These are phyloP conservation scores for Periophthalmus modestus DNA, from an alignment of 2,113 vertebrate genomes.

Conservation along the genomic window DNA sequence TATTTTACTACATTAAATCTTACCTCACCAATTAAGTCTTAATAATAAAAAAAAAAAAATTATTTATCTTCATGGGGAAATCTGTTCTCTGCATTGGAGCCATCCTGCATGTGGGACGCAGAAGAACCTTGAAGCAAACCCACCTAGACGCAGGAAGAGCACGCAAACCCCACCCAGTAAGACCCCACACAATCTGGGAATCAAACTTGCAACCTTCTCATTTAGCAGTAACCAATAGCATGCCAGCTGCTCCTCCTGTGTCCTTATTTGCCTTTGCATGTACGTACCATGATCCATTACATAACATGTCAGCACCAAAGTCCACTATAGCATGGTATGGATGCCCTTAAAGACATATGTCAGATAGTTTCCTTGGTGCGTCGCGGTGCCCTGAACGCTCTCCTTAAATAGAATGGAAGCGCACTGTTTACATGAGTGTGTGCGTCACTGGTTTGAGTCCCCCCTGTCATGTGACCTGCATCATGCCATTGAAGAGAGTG, in stretches of 20 bases:
- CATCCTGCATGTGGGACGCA: no score
- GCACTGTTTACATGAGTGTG: not conserved
- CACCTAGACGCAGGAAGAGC: no score
- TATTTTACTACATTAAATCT: no score
- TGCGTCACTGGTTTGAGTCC: not conserved
- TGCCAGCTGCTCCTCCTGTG: not conserved
- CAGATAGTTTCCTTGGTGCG: slow-evolving; percentile 40
- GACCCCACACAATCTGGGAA: no score
- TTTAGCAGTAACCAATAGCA: not conserved
- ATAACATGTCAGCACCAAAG: slow-evolving; percentile 27
- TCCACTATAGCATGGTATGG: slow-evolving; percentile 15
- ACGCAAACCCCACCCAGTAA: no score
- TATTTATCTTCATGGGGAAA: no score
- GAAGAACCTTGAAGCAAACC: no score
- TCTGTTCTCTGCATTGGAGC: no score
- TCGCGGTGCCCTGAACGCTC: not conserved
- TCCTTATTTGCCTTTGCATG: slow-evolving; percentile 30
- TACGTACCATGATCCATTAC: slow-evolving; percentile 26
- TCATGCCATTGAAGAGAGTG: not conserved
- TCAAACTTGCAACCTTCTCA: no score
- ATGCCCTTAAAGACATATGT: slow-evolving; percentile 9
- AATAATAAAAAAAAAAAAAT: no score
- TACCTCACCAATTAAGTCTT: no score
- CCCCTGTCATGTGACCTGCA: not conserved
- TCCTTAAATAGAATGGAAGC: not conserved